phyloP scores from a whole-genome alignment of 2,113 vertebrate genomes.

The Hippopotamus amphibius region DNA sequence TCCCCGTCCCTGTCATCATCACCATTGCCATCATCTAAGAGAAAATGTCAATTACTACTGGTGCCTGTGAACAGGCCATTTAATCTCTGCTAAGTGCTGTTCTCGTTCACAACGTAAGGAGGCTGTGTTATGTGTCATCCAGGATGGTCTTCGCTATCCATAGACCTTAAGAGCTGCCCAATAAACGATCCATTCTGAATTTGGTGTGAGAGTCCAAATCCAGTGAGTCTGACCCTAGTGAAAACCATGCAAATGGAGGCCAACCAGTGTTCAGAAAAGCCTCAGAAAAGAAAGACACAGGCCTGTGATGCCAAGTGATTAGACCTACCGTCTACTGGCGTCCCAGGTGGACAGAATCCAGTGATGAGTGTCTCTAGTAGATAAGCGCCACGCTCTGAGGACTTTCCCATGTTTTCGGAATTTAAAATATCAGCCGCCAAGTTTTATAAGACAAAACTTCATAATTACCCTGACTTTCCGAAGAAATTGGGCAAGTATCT shows the following conservation, averaged over 20 bases:
- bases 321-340: not conserved
- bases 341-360: no score
- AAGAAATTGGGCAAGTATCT: not conserved
- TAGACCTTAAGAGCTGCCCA: not conserved
- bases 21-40: not conserved
- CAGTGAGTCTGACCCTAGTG: not conserved
- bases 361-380: not conserved
- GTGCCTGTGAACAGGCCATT: rapidly evolving
- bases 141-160: rapidly evolving
- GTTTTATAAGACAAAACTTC: not conserved
- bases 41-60: rapidly evolving
- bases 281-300: not conserved
- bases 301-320: rapidly evolving
- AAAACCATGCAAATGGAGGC: not conserved
- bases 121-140: not conserved
- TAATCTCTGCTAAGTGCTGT: not conserved
- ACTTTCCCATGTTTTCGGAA: not conserved
- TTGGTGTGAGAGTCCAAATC: not conserved
- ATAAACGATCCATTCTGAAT: not conserved
- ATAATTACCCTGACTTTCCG: not conserved
- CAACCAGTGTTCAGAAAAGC: not conserved
- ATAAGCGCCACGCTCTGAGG: not conserved
- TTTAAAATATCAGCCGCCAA: not conserved
- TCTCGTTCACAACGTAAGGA: not conserved
- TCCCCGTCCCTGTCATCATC: not conserved